Percentiles rank a stretch among this genome's conserved stretches.
Conservation (phyloP, 2,797 vertebrate genomes). For the Lepilemur septentrionalis region DNA sequence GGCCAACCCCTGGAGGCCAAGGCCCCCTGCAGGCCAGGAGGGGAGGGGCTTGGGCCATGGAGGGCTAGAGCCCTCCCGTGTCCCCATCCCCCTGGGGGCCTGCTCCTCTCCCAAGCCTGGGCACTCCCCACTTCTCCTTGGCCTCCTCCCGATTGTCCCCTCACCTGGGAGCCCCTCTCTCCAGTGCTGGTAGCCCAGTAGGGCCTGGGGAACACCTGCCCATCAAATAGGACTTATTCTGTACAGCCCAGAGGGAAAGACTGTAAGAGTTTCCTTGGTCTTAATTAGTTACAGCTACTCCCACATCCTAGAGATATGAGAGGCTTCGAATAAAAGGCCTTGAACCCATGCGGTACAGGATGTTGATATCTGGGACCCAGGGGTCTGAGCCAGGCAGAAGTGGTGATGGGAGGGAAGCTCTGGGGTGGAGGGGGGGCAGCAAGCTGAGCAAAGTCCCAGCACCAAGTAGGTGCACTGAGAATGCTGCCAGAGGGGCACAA, state of each 20-base stretch:
- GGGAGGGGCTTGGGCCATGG: not conserved
- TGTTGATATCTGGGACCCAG: not conserved
- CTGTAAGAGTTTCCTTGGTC: not conserved
- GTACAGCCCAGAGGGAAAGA: not conserved
- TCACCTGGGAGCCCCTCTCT: not conserved
- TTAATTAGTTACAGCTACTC: constrained; percentile 31
- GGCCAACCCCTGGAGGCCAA: not conserved
- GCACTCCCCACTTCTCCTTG: not conserved
- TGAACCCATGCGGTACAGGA: not conserved
- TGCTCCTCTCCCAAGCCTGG: not conserved
- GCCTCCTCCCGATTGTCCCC: not conserved
- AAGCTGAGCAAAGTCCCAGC: not conserved
- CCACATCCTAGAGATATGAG: constrained; percentile 3
- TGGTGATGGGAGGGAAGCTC: not conserved
- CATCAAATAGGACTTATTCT: constrained; percentile 15
- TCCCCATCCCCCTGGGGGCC: not conserved
- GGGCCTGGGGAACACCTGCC: not conserved
- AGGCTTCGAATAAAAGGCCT: constrained; percentile 38
- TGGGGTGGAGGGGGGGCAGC: not conserved
- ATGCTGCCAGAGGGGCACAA: not conserved
- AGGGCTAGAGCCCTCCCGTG: not conserved
- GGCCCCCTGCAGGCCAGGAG: not conserved
- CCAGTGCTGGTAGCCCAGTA: not conserved
- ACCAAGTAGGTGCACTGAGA: not conserved
- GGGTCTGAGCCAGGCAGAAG: not conserved